Percentiles rank a stretch among this genome's conserved stretches.
Evolutionary conservation across 2,797 vertebrate genomes (phyloP).

Genomic region (Serranus cabrilla): DNA sequence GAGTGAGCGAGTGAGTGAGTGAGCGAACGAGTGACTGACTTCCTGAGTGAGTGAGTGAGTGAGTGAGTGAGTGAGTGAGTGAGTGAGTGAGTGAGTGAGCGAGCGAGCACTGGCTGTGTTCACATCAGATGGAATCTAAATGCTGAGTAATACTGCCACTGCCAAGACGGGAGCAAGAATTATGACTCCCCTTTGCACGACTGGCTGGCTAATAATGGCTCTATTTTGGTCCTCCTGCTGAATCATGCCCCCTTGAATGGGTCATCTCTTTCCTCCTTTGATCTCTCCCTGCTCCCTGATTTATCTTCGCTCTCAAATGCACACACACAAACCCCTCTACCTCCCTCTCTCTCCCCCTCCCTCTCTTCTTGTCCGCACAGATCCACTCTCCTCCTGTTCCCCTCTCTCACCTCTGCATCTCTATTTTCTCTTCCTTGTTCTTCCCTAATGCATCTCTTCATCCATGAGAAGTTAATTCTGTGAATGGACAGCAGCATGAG

Average conservation of each 20-base stretch:
- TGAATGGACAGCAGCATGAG: constrained; percentile 73
- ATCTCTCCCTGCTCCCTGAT: constrained; percentile 54
- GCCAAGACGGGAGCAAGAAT: constrained; percentile 65
- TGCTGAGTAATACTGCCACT: constrained; percentile 72
- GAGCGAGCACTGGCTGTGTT: constrained; percentile 4
- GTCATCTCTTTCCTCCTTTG: constrained; percentile 67
- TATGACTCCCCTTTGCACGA: constrained; percentile 69
- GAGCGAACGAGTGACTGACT: neutral
- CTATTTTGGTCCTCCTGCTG: constrained; percentile 81
- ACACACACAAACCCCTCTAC: constrained; percentile 15
- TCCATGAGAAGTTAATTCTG: constrained; percentile 60
- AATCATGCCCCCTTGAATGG: constrained; percentile 77
- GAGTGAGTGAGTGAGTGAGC: neutral
- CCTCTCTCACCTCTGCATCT: constrained; percentile 13
- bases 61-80: neutral
- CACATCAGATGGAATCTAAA: constrained; percentile 62
- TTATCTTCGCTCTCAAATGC: constrained; percentile 40
- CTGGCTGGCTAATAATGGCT: constrained; percentile 76
- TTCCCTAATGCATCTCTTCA: constrained; percentile 50
- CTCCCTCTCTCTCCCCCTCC: neutral
- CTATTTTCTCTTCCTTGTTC: constrained; percentile 21
- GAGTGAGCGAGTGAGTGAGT: neutral
- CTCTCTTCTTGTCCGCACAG: constrained; percentile 2
- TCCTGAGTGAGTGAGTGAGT: no score
- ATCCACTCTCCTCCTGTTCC: constrained; percentile 12